Conservation (phyloP, 1,140 invertebrate genomes). For the Zaprionus inermis region DNA sequence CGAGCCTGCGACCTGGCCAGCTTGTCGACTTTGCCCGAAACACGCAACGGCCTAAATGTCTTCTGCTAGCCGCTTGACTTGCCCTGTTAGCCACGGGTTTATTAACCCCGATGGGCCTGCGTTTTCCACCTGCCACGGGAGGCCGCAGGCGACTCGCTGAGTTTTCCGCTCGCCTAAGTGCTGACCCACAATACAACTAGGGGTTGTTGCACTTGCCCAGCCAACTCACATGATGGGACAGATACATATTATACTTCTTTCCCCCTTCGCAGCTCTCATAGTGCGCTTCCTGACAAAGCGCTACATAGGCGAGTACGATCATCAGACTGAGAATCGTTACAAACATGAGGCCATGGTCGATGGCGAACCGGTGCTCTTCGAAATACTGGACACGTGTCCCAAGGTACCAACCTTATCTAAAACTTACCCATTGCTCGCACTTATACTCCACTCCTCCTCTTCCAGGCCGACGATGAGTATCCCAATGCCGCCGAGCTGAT, state of each 20-base stretch:
- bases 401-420: constrained; percentile 55
- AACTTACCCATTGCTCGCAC: neutral
- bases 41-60: constrained; percentile 70
- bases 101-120: constrained; percentile 64
- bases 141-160: constrained; percentile 16
- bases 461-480: constrained; percentile 88
- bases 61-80: constrained; percentile 24
- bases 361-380: constrained; percentile 94
- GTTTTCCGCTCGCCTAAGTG: constrained; percentile 64
- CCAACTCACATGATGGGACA: constrained; percentile 45
- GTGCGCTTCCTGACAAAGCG: constrained; percentile 94
- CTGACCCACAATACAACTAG: constrained; percentile 58
- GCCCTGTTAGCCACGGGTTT: constrained; percentile 46
- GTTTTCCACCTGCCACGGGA: constrained; percentile 58
- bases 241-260: constrained; percentile 49
- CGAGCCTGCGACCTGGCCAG: neutral
- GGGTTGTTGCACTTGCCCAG: constrained; percentile 41
- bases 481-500: constrained; percentile 89
- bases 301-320: constrained; percentile 97
- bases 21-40: constrained; percentile 29
- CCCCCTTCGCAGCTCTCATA: constrained; percentile 89
- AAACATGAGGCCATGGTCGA: constrained; percentile 96
- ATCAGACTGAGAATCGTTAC: constrained; percentile 96
- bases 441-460: neutral
- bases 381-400: constrained; percentile 95